Base-by-base conservation (phyloP, 2,113 vertebrate genomes). In the Xiphophorus maculatus region DNA sequence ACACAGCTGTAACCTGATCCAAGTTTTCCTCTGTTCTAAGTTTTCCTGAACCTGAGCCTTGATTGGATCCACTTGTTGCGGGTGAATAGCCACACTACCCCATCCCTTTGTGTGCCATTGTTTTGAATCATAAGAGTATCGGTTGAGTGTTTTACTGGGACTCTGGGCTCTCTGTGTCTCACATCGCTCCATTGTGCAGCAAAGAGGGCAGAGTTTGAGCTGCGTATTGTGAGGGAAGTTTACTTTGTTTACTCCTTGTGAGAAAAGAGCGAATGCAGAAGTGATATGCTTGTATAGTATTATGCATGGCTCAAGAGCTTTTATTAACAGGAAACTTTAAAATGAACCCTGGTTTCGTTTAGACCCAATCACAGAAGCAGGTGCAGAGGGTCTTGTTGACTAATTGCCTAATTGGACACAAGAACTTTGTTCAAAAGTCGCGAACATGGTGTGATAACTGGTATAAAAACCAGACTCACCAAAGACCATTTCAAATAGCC, bases 151-250 rank as follows among this genome's bases (percentile, higher is more conserved):
- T 69, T 84, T 80, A 65, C 80, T 90, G 83, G 84, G 86, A 91
- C 87, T 88, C 75, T 78, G 37, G 66, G 72, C 73, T 60, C 70
- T 77, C n/a, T 74, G 54, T 80, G 84, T 90, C 87, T 88, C 89
- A 85, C 83, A 79, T 91, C 90, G 87, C 76, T 44, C 85, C 71
- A 84, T 91, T 93, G 81, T 89, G 77, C 58, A 72, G 72, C 63
- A 85, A 92, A 29, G 69, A 87, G 87, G 90, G 85, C 86, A 88
- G 77, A 74, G 84, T 77, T 73, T 79, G 80, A 77, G 83, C 71
- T 65, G 73, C 76, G 83, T 86, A 83, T 87, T 91, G 83, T 87
- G 74, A 73, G 66, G 35, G 71, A 35, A 66, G 30, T 84, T 84
- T 75, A 66, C 78, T 88, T 92, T 90, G 83, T 90, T 90, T 81